Evolutionary conservation across 2,888 invertebrate species (phyloP).

Genomic region (Pachliopta kotzebuea): DNA sequence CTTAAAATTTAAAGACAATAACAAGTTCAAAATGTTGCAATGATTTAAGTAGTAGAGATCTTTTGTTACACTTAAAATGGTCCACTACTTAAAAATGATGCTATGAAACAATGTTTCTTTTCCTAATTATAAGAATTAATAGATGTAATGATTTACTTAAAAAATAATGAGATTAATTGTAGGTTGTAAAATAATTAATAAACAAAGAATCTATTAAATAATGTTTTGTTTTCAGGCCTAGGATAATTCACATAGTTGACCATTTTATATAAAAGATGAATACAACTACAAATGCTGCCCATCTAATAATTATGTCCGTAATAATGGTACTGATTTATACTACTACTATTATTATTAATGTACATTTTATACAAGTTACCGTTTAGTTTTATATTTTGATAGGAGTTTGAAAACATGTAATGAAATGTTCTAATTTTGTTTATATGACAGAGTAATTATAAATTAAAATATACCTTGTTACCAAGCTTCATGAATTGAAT

Average conservation of each 20-base stretch:
- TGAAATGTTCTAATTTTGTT: constrained; percentile 72
- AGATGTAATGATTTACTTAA: constrained; percentile 8
- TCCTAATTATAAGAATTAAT: constrained; percentile 13
- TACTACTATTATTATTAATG: constrained; percentile 57
- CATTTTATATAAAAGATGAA: constrained; percentile 65
- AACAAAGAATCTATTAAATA: constrained; percentile 20
- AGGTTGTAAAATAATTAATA: constrained; percentile 8
- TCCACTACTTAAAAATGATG: not conserved
- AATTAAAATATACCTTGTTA: constrained; percentile 77
- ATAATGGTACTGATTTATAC: constrained; percentile 76
- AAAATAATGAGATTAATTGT: constrained; percentile 15
- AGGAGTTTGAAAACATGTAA: constrained; percentile 68
- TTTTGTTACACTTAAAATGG: constrained; percentile 24
- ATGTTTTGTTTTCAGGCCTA: constrained; percentile 63
- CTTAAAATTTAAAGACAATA: constrained; percentile 11
- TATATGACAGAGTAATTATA: constrained; percentile 68
- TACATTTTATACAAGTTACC: constrained; percentile 80
- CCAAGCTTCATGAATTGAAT: constrained; percentile 78
- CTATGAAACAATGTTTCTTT: not conserved
- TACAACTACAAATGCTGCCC: constrained; percentile 64
- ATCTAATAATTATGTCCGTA: constrained; percentile 46
- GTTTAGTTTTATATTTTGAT: constrained; percentile 74
- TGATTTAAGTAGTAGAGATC: not conserved
- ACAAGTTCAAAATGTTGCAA: not conserved
- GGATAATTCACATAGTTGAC: constrained; percentile 64